These are phyloP conservation scores for Brienomyrus longianalis DNA, from an alignment of 2,113 vertebrate species.

Conservation along the genomic window DNA sequence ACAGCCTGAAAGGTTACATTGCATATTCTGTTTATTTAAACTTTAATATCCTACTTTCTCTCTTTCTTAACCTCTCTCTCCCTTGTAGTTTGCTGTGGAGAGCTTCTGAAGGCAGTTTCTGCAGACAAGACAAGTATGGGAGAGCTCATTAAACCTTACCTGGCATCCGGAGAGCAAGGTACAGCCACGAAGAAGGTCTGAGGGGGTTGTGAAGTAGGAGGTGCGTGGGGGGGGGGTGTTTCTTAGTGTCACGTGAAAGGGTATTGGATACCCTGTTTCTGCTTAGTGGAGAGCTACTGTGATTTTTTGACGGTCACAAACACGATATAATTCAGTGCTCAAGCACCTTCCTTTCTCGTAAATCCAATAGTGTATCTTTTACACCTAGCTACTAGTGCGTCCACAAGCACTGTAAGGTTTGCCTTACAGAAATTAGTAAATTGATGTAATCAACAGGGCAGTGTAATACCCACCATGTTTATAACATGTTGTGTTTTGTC, in stretches of 20 bases:
- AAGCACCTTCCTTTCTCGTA: neutral
- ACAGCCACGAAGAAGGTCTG: constrained; percentile 18
- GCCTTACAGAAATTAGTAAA: neutral
- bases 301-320: neutral
- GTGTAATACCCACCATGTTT: neutral
- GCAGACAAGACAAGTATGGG: constrained; percentile 64
- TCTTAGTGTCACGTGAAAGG: neutral
- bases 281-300: neutral
- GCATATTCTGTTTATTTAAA: constrained; percentile 50
- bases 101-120: constrained; percentile 71
- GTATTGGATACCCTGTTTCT: neutral
- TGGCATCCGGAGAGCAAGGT: constrained; percentile 68
- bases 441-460: neutral
- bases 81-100: constrained; percentile 71
- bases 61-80: constrained; percentile 22
- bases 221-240: neutral
- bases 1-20: constrained; percentile 30
- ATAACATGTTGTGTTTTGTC: neutral
- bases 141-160: constrained; percentile 62
- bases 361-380: neutral
- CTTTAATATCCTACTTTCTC: constrained; percentile 51
- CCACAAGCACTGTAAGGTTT: neutral
- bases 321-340: neutral
- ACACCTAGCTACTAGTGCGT: neutral
- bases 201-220: neutral